Percentiles rank a stretch among this genome's conserved stretches.
Conservation (phyloP, 2,888 invertebrate species). For the Oscheius onirici region DNA sequence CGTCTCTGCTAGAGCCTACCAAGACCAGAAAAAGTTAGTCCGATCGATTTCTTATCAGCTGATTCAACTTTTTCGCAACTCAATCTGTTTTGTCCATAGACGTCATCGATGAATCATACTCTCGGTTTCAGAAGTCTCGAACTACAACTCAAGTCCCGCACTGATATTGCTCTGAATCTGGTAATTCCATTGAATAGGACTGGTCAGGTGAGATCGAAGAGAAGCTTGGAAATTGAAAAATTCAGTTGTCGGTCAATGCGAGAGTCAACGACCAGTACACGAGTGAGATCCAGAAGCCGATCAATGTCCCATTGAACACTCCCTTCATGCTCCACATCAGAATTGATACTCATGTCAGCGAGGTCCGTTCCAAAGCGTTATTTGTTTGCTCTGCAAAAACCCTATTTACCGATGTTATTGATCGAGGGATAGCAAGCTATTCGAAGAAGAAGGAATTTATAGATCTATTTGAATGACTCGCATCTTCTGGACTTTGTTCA, state of each 20-base stretch:
- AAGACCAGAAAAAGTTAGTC: constrained; percentile 26
- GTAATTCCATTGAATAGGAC: constrained; percentile 25
- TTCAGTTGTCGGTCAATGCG: constrained; percentile 26
- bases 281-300: constrained; percentile 27
- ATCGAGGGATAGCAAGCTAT: not conserved
- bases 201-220: not conserved
- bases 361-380: constrained; percentile 7
- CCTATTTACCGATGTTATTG: not conserved
- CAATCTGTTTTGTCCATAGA: constrained; percentile 1
- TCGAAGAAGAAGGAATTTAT: not conserved
- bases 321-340: constrained; percentile 30
- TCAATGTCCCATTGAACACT: constrained; percentile 18
- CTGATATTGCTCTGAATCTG: constrained; percentile 31
- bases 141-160: constrained; percentile 8
- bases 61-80: constrained; percentile 14
- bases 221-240: not conserved
- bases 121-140: constrained; percentile 27
- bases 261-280: constrained; percentile 30
- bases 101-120: not conserved
- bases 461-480: constrained; percentile 27
- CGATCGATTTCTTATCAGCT: constrained; percentile 9
- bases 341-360: constrained; percentile 23
- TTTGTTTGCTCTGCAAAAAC: not conserved
- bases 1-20: constrained; percentile 20
- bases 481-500: constrained; percentile 31